Base-by-base conservation (phyloP, 2,888 invertebrate genomes). In the Apamea monoglypha region DNA sequence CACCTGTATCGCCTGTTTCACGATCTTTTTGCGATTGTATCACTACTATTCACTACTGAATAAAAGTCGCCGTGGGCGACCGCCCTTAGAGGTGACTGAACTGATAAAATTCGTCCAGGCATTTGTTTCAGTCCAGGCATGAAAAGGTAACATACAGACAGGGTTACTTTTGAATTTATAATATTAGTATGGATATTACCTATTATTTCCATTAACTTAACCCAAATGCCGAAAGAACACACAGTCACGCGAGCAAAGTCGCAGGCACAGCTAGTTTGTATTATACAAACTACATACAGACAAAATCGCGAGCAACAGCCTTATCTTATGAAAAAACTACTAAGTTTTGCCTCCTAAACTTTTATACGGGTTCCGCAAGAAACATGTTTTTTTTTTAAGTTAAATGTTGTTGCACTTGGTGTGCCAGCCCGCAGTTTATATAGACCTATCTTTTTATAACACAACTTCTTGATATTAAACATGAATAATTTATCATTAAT, bases 401-500 rank as follows among this genome's bases (percentile, higher is more conserved):
- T 53, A 50, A 50, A 50, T 50, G 6, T 50, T 18, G n/a, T n/a
- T n/a, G n/a, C 3, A 56, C 25, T 56, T 25, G 1, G 25, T 25
- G 10, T 56, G 10, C 3, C 56, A 56, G 56, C 25, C 56, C 8
- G 2, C n/a, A n/a, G n/a, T 78, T 50, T 75, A 32, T 29, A n/a
- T 25, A 36, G 25, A 44, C 21, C 12, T 40, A 40, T 80, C 16
- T 18, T 32, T n/a, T 36, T 40, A 5, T 6, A 53, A 18, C 10
- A 47, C 29, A 40, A 29, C 14, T 47, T 63, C 18, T 56, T 56
- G 10, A 29, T 16, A 44, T 21, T 14, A 75, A 75, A 50, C 5
- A 50, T 53, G 16, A 63, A 74, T 67, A 71, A 71, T 50, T 83
- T 79, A 77, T 73, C 18, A 59, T 56, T 66, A 61, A 66, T 74